These are phyloP conservation scores for Procambarus clarkii DNA, from an alignment of 1,140 invertebrate genomes.

Conservation along the genomic window DNA sequence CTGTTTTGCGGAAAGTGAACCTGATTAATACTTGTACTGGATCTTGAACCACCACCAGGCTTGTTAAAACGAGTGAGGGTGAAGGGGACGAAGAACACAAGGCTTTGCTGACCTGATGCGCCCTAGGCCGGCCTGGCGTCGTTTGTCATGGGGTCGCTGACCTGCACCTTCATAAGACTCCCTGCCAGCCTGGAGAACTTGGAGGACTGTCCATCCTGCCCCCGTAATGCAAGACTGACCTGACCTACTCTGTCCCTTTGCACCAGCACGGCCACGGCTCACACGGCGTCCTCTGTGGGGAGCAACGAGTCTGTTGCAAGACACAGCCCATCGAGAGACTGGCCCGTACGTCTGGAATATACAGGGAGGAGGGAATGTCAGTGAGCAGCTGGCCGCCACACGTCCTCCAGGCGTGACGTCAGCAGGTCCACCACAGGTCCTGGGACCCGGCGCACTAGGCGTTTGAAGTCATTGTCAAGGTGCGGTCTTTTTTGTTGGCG, in stretches of 20 bases:
- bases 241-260: not conserved
- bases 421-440: constrained; percentile 17
- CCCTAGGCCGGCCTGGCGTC: not conserved
- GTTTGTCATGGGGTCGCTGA: constrained; percentile 36
- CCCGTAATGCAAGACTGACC: not conserved
- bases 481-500: constrained; percentile 43
- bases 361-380: not conserved
- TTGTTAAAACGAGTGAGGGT: no score
- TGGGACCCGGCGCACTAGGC: constrained; percentile 26
- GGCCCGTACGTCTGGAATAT: not conserved
- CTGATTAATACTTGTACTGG: no score
- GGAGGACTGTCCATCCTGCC: not conserved
- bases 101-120: not conserved
- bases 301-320: no score
- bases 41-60: no score
- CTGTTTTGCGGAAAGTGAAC: no score
- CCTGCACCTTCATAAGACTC: not conserved
- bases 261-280: not conserved
- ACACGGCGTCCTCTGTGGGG: not conserved
- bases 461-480: constrained; percentile 47
- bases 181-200: not conserved
- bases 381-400: not conserved
- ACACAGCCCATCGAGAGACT: not conserved
- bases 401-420: constrained; percentile 15
- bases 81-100: not conserved